phyloP scores from a whole-genome alignment of 1,140 invertebrate genomes.

The Anagrus nilaparvatae region DNA sequence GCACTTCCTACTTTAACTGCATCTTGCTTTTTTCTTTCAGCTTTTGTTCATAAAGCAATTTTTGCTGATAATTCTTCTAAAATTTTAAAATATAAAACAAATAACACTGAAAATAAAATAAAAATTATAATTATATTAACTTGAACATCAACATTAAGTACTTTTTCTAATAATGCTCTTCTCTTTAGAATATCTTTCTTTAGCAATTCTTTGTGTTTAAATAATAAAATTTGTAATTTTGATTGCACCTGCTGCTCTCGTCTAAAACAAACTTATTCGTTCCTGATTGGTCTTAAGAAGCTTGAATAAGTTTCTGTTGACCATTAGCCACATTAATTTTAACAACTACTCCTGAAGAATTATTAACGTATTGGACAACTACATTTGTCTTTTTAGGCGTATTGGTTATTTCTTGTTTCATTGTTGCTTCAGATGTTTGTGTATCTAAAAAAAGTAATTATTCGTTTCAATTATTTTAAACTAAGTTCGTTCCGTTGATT shows the following conservation, averaged over 20 bases:
- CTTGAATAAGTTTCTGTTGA: constrained; percentile 36
- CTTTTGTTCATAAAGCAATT: constrained; percentile 54
- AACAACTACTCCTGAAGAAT: too few species aligned
- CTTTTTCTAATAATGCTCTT: constrained; percentile 78
- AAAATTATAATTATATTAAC: constrained; percentile 33
- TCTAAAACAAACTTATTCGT: constrained; percentile 66
- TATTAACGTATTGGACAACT: constrained; percentile 33
- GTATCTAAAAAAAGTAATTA: too few species aligned
- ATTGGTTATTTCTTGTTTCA: constrained; percentile 10
- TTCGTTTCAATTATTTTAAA: too few species aligned
- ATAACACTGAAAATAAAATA: background rate
- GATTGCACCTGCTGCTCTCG: constrained; percentile 46
- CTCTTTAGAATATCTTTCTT: constrained; percentile 93
- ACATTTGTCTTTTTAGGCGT: constrained; percentile 36
- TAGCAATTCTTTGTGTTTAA: constrained; percentile 80
- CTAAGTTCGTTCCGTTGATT: too few species aligned
- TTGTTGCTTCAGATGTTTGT: background rate
- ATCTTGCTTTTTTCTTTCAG: constrained; percentile 58
- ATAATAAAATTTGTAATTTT: constrained; percentile 56
- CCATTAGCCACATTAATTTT: constrained; percentile 35
- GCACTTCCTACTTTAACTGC: constrained; percentile 52
- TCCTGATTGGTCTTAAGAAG: constrained; percentile 29
- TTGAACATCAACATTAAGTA: constrained; percentile 83
- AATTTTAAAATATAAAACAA: constrained; percentile 14
- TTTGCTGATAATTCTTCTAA: constrained; percentile 61